Base-by-base conservation (phyloP, 1,140 invertebrate species). In the Drosophila sturtevanti region DNA sequence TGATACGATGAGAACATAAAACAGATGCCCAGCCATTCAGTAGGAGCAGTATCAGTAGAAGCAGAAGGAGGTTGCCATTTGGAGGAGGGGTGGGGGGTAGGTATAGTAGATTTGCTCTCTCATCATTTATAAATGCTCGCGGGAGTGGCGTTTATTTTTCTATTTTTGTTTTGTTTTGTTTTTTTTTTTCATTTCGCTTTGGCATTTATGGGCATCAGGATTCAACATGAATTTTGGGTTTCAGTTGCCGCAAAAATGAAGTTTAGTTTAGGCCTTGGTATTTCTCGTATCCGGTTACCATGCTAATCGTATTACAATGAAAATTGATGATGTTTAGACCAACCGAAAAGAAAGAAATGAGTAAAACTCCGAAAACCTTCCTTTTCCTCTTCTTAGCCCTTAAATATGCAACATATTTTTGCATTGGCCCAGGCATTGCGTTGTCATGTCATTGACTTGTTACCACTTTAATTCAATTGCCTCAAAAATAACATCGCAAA, bases 261-360 rank as follows among this genome's bases (percentile, higher is more conserved):
- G 81, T 85, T 85, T 48, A 48, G 41, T 48, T 48, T 48, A 48
- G 81, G 81, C 72, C 68, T 67, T 72, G 63, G 72, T 77, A 79
- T 80, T 66, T 66, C 73, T 81, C 81, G 80, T 86, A 85, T 75
- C 78, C 81, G 69, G 56, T 68, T 79, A 41, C 74, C 72, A 65
- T 79, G 51, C 84, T 89, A 89, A 89, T 89, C 79, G 84, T 77
- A 73, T 89, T 89, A 84, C 84, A 89, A 89, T 89, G 84, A 89
- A 89, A 89, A 89, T 89, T 89, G 84, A 89, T 89, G 84, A 89
- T 86, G 82, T 77, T 60, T 44, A 63, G 34, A 37, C 1, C 37
- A 14, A 34, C 12, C 34, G 37, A 56, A 24, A 60, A 58, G 22
- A 22, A 63, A 51, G 5, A 14, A 41, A 11, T n/a, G n/a, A n/a